phyloP scores from a whole-genome alignment of 2,113 vertebrate genomes.

The Peromyscus polionotus region DNA sequence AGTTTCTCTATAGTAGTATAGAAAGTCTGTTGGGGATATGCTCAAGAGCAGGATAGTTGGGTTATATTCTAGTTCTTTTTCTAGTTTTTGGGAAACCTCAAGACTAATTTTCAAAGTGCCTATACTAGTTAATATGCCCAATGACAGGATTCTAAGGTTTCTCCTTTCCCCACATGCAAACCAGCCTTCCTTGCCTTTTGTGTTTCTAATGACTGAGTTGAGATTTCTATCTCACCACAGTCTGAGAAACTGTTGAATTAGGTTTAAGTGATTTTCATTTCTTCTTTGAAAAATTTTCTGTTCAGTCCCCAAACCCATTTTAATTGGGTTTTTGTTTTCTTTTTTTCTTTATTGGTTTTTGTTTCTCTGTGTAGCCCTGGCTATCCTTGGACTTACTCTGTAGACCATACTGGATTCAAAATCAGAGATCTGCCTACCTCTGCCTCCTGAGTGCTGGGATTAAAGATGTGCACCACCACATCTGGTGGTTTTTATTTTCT shows the following conservation, averaged over 20 bases:
- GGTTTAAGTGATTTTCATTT: neutral
- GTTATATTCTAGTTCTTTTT: neutral
- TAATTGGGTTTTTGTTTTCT: neutral
- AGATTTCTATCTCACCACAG: neutral
- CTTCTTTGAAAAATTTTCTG: neutral
- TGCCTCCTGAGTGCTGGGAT: neutral
- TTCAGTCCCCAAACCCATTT: neutral
- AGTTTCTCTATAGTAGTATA: neutral
- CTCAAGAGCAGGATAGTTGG: neutral
- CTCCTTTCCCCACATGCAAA: fast-evolving
- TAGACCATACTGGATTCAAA: neutral
- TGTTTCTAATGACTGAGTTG: neutral
- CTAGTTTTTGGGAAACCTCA: neutral
- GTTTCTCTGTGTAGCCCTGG: neutral
- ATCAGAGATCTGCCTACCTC: neutral
- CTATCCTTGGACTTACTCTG: neutral
- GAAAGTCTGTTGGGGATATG: neutral
- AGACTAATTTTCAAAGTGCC: neutral
- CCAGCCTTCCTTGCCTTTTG: neutral
- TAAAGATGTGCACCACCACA: neutral
- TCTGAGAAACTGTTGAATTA: neutral
- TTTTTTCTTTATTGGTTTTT: neutral
- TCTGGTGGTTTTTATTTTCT: neutral
- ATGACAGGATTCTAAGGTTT: neutral
- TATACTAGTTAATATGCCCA: no score